Evolutionary conservation across 2,888 invertebrate species (phyloP).

Genomic region (Dicycla oo): DNA sequence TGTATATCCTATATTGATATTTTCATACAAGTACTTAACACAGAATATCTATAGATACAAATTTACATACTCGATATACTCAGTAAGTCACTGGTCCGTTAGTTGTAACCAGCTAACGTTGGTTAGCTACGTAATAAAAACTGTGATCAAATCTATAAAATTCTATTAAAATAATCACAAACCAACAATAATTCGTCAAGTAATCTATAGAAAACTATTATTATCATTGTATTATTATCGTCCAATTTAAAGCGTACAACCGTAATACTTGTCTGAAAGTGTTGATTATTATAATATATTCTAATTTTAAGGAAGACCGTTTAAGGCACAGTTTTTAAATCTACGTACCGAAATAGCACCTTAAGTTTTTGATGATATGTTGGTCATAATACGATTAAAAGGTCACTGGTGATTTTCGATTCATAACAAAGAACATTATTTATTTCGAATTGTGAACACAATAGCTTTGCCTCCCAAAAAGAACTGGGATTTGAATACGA

Average conservation of each 20-base stretch:
- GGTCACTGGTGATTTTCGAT: conserved; percentile 61
- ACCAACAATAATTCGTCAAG: conserved; percentile 74
- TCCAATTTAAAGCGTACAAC: conserved; percentile 88
- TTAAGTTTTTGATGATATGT: conserved; percentile 61
- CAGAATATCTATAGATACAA: conserved; percentile 61
- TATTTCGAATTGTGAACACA: neutral
- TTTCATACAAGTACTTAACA: conserved; percentile 56
- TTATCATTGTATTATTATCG: conserved; percentile 75
- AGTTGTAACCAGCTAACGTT: no score
- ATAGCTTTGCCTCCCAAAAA: conserved; percentile 26
- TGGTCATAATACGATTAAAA: conserved; percentile 47
- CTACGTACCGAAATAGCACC: conserved; percentile 79
- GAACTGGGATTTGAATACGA: neutral
- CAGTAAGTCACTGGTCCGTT: conserved; percentile 67
- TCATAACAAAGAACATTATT: conserved; percentile 12
- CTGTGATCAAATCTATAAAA: conserved; percentile 66
- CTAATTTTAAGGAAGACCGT: conserved; percentile 81
- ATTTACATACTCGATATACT: conserved; percentile 61
- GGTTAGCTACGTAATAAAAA: conserved; percentile 75
- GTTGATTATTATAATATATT: conserved; percentile 68
- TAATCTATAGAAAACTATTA: conserved; percentile 67
- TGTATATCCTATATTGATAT: conserved; percentile 59
- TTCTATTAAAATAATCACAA: conserved; percentile 65
- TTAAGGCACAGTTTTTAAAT: conserved; percentile 78
- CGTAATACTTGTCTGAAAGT: conserved; percentile 85